Percentiles rank a stretch among this genome's conserved stretches.
phyloP scores from a whole-genome alignment of 2,113 vertebrate genomes.

The Proteles cristata region DNA sequence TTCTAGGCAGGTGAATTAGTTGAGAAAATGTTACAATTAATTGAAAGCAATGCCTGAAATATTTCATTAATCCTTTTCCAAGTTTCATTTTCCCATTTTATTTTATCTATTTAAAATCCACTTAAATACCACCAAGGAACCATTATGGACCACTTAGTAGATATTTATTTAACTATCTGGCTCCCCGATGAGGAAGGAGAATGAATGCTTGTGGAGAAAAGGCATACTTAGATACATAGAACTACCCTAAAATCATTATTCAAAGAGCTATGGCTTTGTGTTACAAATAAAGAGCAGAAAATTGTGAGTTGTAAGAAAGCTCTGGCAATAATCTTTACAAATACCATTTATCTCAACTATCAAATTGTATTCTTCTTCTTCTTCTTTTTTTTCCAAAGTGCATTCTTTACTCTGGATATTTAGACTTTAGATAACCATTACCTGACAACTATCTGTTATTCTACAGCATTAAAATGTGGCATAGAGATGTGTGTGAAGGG shows the following conservation, averaged over 20 bases:
- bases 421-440: not conserved
- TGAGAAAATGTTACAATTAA: slow-evolving; percentile 65
- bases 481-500: not conserved
- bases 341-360: not conserved
- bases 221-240: not conserved
- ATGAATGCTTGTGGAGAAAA: not conserved
- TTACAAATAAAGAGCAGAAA: slow-evolving; percentile 39
- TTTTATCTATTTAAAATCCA: slow-evolving; percentile 67
- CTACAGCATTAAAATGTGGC: not conserved
- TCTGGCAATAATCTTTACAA: not conserved
- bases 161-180: slow-evolving; percentile 51
- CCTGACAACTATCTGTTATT: not conserved
- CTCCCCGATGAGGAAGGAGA: slow-evolving; percentile 50
- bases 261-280: slow-evolving; percentile 27
- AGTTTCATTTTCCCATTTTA: slow-evolving; percentile 53
- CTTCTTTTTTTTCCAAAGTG: not conserved
- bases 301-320: not conserved
- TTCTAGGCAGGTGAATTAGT: not conserved
- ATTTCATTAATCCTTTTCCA: slow-evolving; percentile 61
- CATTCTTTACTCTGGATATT: not conserved
- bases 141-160: slow-evolving; percentile 50
- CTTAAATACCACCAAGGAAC: slow-evolving; percentile 60
- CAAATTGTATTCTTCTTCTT: not conserved
- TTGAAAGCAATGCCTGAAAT: slow-evolving; percentile 61
- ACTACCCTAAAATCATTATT: slow-evolving; percentile 22